phyloP scores from a whole-genome alignment of 2,113 vertebrate genomes.

The Hippocampus abdominalis region DNA sequence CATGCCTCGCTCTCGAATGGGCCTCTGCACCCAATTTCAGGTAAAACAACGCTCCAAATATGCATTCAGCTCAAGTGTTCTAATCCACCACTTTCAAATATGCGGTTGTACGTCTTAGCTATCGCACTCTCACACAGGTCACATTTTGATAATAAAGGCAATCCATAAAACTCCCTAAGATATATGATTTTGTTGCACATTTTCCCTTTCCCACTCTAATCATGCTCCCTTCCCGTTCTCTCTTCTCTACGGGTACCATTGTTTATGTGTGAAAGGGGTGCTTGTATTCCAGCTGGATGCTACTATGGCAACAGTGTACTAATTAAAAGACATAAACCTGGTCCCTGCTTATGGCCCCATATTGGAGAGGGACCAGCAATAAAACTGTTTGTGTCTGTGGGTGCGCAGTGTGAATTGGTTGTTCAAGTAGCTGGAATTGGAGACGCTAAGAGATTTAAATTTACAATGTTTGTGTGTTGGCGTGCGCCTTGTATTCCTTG shows the following conservation, averaged over 20 bases:
- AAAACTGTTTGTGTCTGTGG: constrained; percentile 35
- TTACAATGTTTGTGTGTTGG: constrained; percentile 33
- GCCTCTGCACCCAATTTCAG: constrained; percentile 88
- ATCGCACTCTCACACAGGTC: not conserved
- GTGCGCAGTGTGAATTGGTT: constrained; percentile 19
- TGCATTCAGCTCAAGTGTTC: constrained; percentile 5
- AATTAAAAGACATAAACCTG: constrained; percentile 69
- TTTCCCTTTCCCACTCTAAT: constrained; percentile 10
- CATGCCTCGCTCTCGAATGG: constrained; percentile 87
- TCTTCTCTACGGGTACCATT: constrained; percentile 16
- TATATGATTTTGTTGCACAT: not conserved
- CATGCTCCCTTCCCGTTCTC: not conserved
- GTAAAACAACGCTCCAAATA: constrained; percentile 29
- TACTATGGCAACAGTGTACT: constrained; percentile 41
- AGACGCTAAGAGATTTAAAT: constrained; percentile 45
- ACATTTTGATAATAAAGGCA: constrained; percentile 1
- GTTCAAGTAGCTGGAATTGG: constrained; percentile 11
- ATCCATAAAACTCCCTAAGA: not conserved
- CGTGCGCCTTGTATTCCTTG: constrained; percentile 29
- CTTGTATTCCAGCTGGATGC: constrained; percentile 46
- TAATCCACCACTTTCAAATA: not conserved
- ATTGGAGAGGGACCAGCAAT: constrained; percentile 42
- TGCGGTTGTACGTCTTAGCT: not conserved
- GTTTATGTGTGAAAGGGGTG: constrained; percentile 29
- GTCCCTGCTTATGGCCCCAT: constrained; percentile 38